phyloP scores from a whole-genome alignment of 2,888 invertebrate species.

The Seira musarum region DNA sequence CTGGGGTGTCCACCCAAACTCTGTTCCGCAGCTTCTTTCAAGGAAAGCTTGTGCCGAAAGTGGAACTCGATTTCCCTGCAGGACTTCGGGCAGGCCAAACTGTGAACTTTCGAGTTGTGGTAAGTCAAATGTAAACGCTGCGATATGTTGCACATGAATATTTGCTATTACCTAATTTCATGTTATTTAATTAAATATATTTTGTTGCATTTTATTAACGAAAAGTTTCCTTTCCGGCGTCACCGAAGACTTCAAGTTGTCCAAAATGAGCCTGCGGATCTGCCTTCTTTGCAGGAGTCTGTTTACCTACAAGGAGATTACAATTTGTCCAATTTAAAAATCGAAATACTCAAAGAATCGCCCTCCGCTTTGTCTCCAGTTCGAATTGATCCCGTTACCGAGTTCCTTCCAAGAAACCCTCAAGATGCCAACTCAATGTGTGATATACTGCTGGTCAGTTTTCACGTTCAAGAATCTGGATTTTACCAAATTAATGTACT shows the following conservation, averaged over 20 bases:
- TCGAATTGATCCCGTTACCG: slow-evolving; percentile 71
- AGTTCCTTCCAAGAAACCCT: slow-evolving; percentile 69
- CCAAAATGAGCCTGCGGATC: slow-evolving; percentile 50
- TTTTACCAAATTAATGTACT: slow-evolving; percentile 73
- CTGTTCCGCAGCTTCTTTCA: slow-evolving; percentile 57
- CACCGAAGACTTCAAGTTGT: slow-evolving; percentile 54
- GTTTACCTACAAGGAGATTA: slow-evolving; percentile 57
- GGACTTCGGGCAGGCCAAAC: slow-evolving; percentile 66
- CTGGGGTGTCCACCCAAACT: slow-evolving; percentile 28
- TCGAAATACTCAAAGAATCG: slow-evolving; percentile 62
- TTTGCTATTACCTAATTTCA: neutral
- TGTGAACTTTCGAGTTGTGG: slow-evolving; percentile 63
- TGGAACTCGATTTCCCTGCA: slow-evolving; percentile 61
- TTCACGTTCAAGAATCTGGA: slow-evolving; percentile 74
- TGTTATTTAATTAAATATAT: slow-evolving; percentile 8
- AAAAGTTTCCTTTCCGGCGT: slow-evolving; percentile 55
- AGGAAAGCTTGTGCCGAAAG: slow-evolving; percentile 57
- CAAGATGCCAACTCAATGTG: slow-evolving; percentile 70
- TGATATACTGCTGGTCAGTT: slow-evolving; percentile 72
- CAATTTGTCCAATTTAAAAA: slow-evolving; percentile 50
- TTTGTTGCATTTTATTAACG: slow-evolving; percentile 13
- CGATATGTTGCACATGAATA: neutral
- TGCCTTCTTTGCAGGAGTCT: slow-evolving; percentile 56
- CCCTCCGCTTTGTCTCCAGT: slow-evolving; percentile 32
- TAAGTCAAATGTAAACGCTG: slow-evolving; percentile 25